A percentile compares a stretch with the other conserved stretches of the same genome.
Evolutionary conservation across 2,797 vertebrate genomes (phyloP).

Genomic region (Lepidocolaptes lacrymiger): DNA sequence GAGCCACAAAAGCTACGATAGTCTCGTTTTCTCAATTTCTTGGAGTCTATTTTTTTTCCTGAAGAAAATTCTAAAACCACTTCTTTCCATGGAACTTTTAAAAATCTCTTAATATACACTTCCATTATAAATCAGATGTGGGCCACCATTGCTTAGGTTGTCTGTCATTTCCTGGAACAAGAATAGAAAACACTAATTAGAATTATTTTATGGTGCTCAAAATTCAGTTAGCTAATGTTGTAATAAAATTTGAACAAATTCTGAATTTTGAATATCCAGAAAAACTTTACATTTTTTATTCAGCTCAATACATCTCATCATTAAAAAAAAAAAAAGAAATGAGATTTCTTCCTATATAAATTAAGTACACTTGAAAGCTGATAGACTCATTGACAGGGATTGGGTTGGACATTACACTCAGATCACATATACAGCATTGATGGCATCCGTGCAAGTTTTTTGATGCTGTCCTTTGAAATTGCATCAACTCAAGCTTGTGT

Average conservation of each 20-base stretch:
- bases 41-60: conserved; percentile 23
- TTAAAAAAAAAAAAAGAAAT: not conserved
- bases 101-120: conserved; percentile 76
- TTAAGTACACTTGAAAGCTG: conserved; percentile 29
- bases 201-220: not conserved
- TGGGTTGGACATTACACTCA: not conserved
- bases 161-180: conserved; percentile 91
- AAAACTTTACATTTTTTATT: not conserved
- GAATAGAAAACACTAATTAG: conserved; percentile 61
- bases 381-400: not conserved
- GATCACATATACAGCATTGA: not conserved
- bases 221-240: conserved; percentile 9
- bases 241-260: not conserved
- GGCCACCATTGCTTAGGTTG: conserved; percentile 91
- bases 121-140: conserved; percentile 92
- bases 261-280: conserved; percentile 29
- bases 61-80: conserved; percentile 61
- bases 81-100: conserved; percentile 36
- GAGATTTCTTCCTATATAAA: not conserved
- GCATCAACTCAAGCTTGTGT: not conserved
- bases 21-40: conserved; percentile 48
- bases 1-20: conserved; percentile 53
- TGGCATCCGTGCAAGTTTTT: conserved; percentile 8
- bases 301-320: not conserved
- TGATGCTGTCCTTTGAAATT: not conserved